These are phyloP conservation scores for Stenodema calcarata DNA, from an alignment of 2,888 invertebrate genomes.

Conservation along the genomic window DNA sequence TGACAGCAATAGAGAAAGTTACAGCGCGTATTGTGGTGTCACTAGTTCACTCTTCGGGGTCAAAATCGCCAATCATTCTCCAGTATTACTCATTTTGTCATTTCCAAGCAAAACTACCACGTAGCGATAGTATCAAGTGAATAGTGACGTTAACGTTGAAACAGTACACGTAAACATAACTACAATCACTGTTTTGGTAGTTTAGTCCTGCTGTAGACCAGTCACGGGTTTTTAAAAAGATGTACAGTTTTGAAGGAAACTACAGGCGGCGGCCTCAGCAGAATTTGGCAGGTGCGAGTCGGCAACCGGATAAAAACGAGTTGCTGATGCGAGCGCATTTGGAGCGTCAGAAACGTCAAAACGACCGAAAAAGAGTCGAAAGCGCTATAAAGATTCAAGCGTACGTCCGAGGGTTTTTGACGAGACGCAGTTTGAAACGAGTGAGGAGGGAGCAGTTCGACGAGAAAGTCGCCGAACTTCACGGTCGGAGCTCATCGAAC, in stretches of 20 bases:
- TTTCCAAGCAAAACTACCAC: background rate
- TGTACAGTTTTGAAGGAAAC: conserved; percentile 80
- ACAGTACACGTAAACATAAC: background rate
- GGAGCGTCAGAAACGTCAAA: conserved; percentile 87
- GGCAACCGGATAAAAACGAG: conserved; percentile 72
- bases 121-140: background rate
- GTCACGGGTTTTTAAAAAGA: background rate
- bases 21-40: background rate
- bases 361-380: conserved; percentile 74
- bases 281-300: conserved; percentile 87
- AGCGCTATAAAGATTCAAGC: conserved; percentile 85
- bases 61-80: background rate
- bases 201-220: background rate
- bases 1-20: background rate
- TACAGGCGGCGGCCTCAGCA: conserved; percentile 86
- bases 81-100: background rate
- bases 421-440: conserved; percentile 64
- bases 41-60: background rate
- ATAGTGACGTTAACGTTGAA: background rate
- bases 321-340: conserved; percentile 81
- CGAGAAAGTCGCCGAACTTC: conserved; percentile 20
- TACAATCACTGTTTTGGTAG: background rate
- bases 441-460: conserved; percentile 28
- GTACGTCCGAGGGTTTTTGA: conserved; percentile 76
- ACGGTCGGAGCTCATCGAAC: background rate